Conservation (phyloP, 1,140 invertebrate genomes). For the Dreissena rostriformis region DNA sequence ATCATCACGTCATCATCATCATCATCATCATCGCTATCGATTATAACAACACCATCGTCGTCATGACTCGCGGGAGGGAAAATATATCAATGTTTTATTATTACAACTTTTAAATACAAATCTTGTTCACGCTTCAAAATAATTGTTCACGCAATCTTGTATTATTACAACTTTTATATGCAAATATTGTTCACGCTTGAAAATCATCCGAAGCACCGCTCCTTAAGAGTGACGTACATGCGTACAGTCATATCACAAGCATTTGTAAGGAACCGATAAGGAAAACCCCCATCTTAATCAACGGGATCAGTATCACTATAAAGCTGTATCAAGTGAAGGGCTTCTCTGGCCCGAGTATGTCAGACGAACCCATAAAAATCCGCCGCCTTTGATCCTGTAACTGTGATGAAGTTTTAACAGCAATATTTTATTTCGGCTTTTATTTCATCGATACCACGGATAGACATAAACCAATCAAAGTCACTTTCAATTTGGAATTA, state of each 20-base stretch:
- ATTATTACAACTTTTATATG: too few relatives aligned
- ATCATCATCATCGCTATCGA: slow-evolving; percentile 32
- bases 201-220: too few relatives aligned
- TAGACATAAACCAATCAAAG: not conserved
- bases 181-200: too few relatives aligned
- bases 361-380: not conserved
- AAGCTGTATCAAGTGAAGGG: not conserved
- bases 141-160: slow-evolving; percentile 13
- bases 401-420: slow-evolving; percentile 1
- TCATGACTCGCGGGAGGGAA: slow-evolving; percentile 22
- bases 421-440: slow-evolving; percentile 1
- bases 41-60: slow-evolving; percentile 35
- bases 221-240: too few relatives aligned
- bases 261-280: too few relatives aligned
- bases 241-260: too few relatives aligned
- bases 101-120: too few relatives aligned
- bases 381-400: not conserved
- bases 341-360: not conserved
- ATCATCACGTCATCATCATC: slow-evolving; percentile 26
- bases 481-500: slow-evolving; percentile 3
- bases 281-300: too few relatives aligned
- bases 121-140: too few relatives aligned
- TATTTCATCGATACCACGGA: not conserved
- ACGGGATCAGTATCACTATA: not conserved
- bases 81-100: slow-evolving; percentile 19